Percentiles rank a stretch among this genome's conserved stretches.
Evolutionary conservation across 2,113 vertebrate species (phyloP).

Genomic region (Galbula dea): DNA sequence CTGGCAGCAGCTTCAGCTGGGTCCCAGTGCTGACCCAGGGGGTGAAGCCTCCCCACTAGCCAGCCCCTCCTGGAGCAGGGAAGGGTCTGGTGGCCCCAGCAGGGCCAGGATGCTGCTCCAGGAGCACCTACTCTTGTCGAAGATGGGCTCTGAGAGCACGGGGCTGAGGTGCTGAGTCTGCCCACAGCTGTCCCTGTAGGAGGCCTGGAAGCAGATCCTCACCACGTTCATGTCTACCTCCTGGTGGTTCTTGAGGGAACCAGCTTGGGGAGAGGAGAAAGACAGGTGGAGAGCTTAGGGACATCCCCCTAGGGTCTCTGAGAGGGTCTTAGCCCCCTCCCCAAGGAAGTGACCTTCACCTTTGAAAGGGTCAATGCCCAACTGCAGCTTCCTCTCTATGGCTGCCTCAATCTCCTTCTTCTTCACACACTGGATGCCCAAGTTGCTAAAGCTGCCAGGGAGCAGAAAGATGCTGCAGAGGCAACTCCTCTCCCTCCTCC

Average conservation of each 20-base stretch:
- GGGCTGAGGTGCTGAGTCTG: constrained; percentile 76
- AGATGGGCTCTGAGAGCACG: constrained; percentile 87
- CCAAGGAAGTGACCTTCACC: constrained; percentile 59
- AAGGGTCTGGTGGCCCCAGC: too few relatives aligned
- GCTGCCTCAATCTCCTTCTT: constrained; percentile 89
- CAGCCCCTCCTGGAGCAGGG: too few relatives aligned
- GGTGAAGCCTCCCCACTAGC: too few relatives aligned
- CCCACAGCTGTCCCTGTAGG: constrained; percentile 76
- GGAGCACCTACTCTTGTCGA: constrained; percentile 92
- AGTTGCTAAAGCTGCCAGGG: constrained; percentile 79
- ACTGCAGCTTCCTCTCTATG: constrained; percentile 82
- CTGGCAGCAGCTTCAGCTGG: accelerated
- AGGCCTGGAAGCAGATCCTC: constrained; percentile 90
- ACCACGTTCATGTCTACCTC: constrained; percentile 96
- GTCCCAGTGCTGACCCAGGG: too few relatives aligned
- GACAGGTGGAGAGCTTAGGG: too few relatives aligned
- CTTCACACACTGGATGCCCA: constrained; percentile 92
- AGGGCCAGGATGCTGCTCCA: too few relatives aligned
- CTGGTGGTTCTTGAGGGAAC: constrained; percentile 88
- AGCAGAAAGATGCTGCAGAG: neutral
- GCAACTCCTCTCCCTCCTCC: neutral
- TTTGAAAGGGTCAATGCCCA: constrained; percentile 89
- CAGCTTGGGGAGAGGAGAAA: constrained; percentile 67
- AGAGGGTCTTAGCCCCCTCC: too few relatives aligned
- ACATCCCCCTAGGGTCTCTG: too few relatives aligned